Percentiles rank a stretch among this genome's conserved stretches.
Evolutionary conservation across 2,113 vertebrate genomes (phyloP).

Genomic region (Gnathonemus longibarbis): DNA sequence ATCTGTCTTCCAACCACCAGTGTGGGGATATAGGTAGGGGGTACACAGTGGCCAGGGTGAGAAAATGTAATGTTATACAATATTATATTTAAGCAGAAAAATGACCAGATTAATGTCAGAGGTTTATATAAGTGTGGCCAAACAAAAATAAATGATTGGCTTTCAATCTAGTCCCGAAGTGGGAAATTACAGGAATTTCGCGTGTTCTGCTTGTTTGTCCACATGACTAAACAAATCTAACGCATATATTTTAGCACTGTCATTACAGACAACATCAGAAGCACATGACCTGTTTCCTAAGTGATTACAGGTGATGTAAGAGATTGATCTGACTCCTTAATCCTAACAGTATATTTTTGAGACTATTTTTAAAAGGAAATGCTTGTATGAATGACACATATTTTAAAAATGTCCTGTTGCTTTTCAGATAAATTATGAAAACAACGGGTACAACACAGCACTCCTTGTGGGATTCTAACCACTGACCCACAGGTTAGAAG

Average conservation of each 20-base stretch:
- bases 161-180: background rate
- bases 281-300: background rate
- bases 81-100: background rate
- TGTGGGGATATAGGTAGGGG: background rate
- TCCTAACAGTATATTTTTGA: background rate
- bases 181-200: background rate
- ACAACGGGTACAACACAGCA: background rate
- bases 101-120: background rate
- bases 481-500: background rate
- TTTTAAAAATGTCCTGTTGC: background rate
- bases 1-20: background rate
- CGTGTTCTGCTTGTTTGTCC: background rate
- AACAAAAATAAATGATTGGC: background rate
- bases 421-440: conserved; percentile 1
- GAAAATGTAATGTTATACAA: background rate
- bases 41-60: background rate
- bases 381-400: background rate
- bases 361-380: background rate
- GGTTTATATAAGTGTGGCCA: background rate
- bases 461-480: background rate
- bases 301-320: background rate
- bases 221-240: background rate
- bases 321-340: background rate
- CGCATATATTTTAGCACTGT: background rate
- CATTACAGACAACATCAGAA: background rate